These are phyloP conservation scores for Rhagonycha lutea DNA, from an alignment of 2,888 invertebrate species.

Conservation along the genomic window DNA sequence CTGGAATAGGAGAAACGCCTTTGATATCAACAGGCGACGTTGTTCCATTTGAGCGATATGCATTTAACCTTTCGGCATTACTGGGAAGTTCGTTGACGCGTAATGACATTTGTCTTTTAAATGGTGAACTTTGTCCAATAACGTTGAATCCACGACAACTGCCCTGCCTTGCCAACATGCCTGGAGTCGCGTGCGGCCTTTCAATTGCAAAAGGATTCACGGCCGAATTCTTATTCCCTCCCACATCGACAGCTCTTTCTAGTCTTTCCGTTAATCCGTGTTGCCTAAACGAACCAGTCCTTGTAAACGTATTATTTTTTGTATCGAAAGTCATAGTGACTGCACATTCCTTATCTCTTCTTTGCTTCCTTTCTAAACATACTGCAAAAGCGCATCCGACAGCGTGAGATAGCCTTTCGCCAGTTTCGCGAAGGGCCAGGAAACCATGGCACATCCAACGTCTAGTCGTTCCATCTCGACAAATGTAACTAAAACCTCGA, in stretches of 20 bases:
- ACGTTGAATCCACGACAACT: slow-evolving; percentile 91
- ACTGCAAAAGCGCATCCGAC: slow-evolving; percentile 99
- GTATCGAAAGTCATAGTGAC: slow-evolving; percentile 92
- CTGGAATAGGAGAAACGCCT: slow-evolving; percentile 77
- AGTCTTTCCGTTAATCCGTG: slow-evolving; percentile 80
- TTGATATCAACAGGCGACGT: slow-evolving; percentile 38
- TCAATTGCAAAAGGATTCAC: slow-evolving; percentile 93
- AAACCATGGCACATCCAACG: slow-evolving; percentile 99
- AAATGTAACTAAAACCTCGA: slow-evolving; percentile 98
- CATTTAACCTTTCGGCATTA: slow-evolving; percentile 79
- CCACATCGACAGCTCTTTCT: slow-evolving; percentile 52
- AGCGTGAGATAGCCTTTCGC: slow-evolving; percentile 97
- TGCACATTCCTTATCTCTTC: slow-evolving; percentile 93
- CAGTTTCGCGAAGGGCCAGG: slow-evolving; percentile 92
- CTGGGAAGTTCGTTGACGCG: slow-evolving; percentile 95
- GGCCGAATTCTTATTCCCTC: slow-evolving; percentile 56
- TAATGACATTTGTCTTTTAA: slow-evolving; percentile 94
- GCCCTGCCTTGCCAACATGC: slow-evolving; percentile 92
- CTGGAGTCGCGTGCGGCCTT: slow-evolving; percentile 93
- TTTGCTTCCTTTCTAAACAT: slow-evolving; percentile 96
- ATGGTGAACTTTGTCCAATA: slow-evolving; percentile 79
- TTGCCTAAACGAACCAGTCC: slow-evolving; percentile 88
- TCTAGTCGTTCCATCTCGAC: slow-evolving; percentile 96
- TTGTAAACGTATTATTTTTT: slow-evolving; percentile 87
- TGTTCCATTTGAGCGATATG: slow-evolving; percentile 48